phyloP scores from a whole-genome alignment of 2,113 vertebrate species.

The Poicephalus gulielmi region DNA sequence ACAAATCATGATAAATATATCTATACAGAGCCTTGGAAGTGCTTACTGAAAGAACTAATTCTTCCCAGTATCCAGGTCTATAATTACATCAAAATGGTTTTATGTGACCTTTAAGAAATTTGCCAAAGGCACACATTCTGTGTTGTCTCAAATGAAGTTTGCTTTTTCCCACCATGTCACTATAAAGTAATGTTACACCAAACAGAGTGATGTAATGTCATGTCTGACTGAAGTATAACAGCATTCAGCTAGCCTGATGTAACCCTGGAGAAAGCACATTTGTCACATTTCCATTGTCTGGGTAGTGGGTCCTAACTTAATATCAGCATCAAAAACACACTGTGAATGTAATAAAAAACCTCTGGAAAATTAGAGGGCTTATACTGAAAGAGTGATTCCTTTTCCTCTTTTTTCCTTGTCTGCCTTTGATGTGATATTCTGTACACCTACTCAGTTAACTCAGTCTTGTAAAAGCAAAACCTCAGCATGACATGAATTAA shows the following conservation, averaged over 20 bases:
- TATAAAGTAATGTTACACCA: not conserved
- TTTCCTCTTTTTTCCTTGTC: not conserved
- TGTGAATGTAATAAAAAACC: not conserved
- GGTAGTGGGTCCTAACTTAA: not conserved
- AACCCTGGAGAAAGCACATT: not conserved
- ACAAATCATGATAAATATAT: not conserved
- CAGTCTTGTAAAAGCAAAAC: not conserved
- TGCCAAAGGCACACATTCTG: not conserved
- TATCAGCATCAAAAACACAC: not conserved
- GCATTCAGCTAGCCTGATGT: not conserved
- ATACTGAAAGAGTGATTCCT: not conserved
- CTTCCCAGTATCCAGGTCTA: not conserved
- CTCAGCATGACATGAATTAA: not conserved
- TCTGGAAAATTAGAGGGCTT: not conserved
- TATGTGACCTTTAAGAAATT: not conserved
- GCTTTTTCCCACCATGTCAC: not conserved
- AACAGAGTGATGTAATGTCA: not conserved
- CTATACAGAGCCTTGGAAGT: not conserved
- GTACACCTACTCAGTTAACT: not conserved
- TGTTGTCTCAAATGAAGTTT: not conserved
- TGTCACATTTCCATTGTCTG: constrained; percentile 3
- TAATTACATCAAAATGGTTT: not conserved
- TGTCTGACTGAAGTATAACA: not conserved
- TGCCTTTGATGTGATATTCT: constrained; percentile 29
- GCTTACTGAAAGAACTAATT: not conserved